Percentiles rank a stretch among this genome's conserved stretches.
These are phyloP conservation scores for Macrophya alboannulata DNA, from an alignment of 2,888 invertebrate genomes.

Conservation along the genomic window DNA sequence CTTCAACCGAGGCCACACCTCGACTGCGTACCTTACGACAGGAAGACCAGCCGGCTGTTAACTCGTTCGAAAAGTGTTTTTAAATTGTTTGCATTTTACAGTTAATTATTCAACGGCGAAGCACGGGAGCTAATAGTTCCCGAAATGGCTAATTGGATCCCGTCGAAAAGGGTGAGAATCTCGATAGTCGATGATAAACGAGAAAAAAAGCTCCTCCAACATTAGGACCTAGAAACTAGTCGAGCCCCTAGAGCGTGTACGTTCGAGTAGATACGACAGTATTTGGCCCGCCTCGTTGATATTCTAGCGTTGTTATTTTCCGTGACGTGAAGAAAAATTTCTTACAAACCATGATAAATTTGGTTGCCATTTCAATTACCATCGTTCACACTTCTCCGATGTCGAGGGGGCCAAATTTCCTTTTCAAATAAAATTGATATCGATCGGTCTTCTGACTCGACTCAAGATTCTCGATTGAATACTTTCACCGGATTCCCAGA, in stretches of 20 bases:
- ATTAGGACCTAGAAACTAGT: not conserved
- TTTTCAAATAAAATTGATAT: constrained; percentile 51
- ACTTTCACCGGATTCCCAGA: constrained; percentile 30
- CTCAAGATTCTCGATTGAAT: constrained; percentile 47
- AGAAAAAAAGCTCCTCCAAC: no score
- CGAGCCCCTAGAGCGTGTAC: not conserved
- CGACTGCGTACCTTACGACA: not conserved
- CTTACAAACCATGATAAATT: not conserved
- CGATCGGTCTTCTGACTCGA: constrained; percentile 23
- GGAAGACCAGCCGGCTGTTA: not conserved
- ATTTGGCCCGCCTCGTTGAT: not conserved
- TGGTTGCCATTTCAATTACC: constrained; percentile 47
- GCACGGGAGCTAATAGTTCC: not conserved
- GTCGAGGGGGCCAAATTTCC: constrained; percentile 23
- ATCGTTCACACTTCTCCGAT: constrained; percentile 49
- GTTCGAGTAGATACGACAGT: not conserved
- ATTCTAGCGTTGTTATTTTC: not conserved
- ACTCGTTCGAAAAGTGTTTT: constrained; percentile 40
- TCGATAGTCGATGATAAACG: not conserved
- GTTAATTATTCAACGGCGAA: not conserved
- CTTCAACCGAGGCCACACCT: not conserved
- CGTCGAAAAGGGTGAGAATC: not conserved
- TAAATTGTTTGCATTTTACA: constrained; percentile 43
- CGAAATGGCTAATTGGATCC: not conserved
- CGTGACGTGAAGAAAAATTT: not conserved